phyloP scores from a whole-genome alignment of 2,113 vertebrate species.

The Pluvialis apricaria region DNA sequence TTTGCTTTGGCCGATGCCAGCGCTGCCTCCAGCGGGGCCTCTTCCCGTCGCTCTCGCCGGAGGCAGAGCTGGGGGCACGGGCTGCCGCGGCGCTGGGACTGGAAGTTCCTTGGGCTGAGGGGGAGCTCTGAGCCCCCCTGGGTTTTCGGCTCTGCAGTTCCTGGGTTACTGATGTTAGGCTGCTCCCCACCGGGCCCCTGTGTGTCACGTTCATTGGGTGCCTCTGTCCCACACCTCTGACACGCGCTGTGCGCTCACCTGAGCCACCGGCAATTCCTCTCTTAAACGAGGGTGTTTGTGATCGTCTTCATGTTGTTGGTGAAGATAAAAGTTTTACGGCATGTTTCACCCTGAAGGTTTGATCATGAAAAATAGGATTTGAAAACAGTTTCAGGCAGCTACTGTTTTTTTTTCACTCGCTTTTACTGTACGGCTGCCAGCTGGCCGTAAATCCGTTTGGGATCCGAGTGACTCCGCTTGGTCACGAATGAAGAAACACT shows the following conservation, averaged over 20 bases:
- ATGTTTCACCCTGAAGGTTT: neutral
- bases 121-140: rapidly evolving
- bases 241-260: rapidly evolving
- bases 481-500: rapidly evolving
- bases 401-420: neutral
- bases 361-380: neutral
- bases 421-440: neutral
- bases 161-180: rapidly evolving
- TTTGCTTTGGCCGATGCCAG: rapidly evolving
- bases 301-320: rapidly evolving
- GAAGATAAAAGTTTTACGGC: neutral
- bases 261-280: neutral
- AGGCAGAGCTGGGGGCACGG: too few relatives aligned
- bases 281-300: rapidly evolving
- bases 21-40: neutral
- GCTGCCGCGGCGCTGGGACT: rapidly evolving
- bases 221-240: neutral
- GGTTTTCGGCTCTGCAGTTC: neutral
- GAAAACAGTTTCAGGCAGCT: neutral
- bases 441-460: neutral
- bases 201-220: rapidly evolving
- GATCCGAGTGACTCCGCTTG: neutral
- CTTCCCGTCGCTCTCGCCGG: too few relatives aligned
- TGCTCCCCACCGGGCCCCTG: too few relatives aligned
- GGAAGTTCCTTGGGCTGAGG: rapidly evolving